These are phyloP conservation scores for Chloroceryle aenea DNA, from an alignment of 2,113 vertebrate species.

Conservation along the genomic window DNA sequence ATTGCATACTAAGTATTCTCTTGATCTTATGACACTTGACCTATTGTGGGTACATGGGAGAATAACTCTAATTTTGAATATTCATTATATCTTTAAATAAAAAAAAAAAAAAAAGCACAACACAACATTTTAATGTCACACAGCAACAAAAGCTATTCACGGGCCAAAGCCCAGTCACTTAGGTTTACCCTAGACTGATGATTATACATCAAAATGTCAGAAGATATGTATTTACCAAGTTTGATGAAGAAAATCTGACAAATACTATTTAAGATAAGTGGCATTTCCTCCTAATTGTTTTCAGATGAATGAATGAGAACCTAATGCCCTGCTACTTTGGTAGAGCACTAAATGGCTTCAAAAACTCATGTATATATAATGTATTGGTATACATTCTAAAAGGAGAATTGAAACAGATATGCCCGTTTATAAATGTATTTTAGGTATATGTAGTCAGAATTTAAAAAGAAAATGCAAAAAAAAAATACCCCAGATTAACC, in stretches of 20 bases:
- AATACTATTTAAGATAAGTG: conserved; percentile 84
- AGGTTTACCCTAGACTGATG: conserved; percentile 78
- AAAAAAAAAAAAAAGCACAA: neutral
- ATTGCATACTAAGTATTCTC: conserved; percentile 65
- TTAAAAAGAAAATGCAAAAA: neutral
- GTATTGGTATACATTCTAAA: neutral
- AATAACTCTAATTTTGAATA: conserved; percentile 80
- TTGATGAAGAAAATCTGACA: conserved; percentile 84
- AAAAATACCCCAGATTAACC: neutral
- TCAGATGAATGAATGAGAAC: conserved; percentile 81
- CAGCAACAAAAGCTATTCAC: conserved; percentile 79
- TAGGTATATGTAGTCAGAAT: neutral
- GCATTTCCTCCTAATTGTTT: conserved; percentile 81
- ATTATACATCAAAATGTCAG: conserved; percentile 85
- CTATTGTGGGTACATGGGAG: conserved; percentile 49
- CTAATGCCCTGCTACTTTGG: conserved; percentile 76
- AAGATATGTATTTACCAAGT: conserved; percentile 84
- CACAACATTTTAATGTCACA: conserved; percentile 78
- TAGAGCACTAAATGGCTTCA: conserved; percentile 74
- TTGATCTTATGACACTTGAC: conserved; percentile 72
- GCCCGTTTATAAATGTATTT: neutral
- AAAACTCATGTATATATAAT: conserved; percentile 71
- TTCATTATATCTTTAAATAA: conserved; percentile 73
- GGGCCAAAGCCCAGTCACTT: conserved; percentile 81
- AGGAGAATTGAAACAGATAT: conserved; percentile 31